Evolutionary conservation across 2,113 vertebrate genomes (phyloP).

Genomic region (Cranoglanis bouderius): DNA sequence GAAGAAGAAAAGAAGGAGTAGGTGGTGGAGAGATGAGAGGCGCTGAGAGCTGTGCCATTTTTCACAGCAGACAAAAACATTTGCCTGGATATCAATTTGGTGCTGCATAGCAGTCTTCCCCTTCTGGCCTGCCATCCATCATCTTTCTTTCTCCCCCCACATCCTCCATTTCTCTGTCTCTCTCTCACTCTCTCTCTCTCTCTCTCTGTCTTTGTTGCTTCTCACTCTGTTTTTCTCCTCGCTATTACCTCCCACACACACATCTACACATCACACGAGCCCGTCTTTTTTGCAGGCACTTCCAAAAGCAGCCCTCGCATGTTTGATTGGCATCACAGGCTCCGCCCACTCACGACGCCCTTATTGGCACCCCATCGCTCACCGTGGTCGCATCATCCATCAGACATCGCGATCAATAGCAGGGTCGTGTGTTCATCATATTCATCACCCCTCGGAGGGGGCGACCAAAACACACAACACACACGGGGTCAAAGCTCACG

Average conservation of each 20-base stretch:
- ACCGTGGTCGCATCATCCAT: conserved; percentile 81
- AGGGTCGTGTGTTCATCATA: conserved; percentile 73
- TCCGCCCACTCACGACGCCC: conserved; percentile 74
- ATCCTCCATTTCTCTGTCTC: not conserved
- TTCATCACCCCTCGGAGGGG: conserved; percentile 67
- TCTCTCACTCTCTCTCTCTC: conserved; percentile 37
- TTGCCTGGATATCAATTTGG: conserved; percentile 97
- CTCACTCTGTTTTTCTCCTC: not conserved
- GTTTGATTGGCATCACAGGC: conserved; percentile 75
- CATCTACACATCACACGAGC: conserved; percentile 55
- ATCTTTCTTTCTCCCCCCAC: conserved; percentile 74
- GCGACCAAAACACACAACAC: not conserved
- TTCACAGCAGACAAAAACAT: conserved; percentile 99
- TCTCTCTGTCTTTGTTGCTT: conserved; percentile 26
- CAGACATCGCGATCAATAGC: conserved; percentile 87
- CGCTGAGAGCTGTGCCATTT: conserved; percentile 85
- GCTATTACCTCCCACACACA: conserved; percentile 34
- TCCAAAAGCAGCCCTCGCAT: conserved; percentile 72
- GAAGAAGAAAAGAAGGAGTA: not conserved
- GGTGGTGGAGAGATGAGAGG: conserved; percentile 78
- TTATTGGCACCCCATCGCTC: conserved; percentile 88
- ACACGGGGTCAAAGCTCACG: conserved; percentile 45
- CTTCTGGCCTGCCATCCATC: conserved; percentile 96
- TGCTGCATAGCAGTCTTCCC: conserved; percentile 83
- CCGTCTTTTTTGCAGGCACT: conserved; percentile 37